Evolutionary conservation across 1,140 invertebrate species (phyloP).

Genomic region (Formica exsecta): DNA sequence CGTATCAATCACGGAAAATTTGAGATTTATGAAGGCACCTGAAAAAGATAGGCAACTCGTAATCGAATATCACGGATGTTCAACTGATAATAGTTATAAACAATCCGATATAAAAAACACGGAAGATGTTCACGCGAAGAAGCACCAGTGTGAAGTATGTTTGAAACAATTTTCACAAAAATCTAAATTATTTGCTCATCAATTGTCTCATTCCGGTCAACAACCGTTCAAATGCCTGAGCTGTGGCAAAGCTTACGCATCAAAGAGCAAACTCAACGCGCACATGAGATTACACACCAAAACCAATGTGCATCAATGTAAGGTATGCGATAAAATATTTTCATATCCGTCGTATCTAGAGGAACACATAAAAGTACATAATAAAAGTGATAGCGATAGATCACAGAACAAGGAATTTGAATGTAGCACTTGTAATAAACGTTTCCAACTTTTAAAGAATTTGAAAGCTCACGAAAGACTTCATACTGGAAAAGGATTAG

Average conservation of each 20-base stretch:
- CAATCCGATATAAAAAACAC: conserved; percentile 27
- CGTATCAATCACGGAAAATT: conserved; percentile 31
- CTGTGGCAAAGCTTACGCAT: conserved; percentile 83
- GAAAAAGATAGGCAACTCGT: conserved; percentile 47
- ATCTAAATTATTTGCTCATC: conserved; percentile 84
- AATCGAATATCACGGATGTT: conserved; percentile 56
- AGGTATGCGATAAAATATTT: conserved; percentile 84
- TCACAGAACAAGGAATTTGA: conserved; percentile 73
- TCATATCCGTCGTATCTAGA: conserved; percentile 84
- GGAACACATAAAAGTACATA: conserved; percentile 83
- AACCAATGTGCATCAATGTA: conserved; percentile 82
- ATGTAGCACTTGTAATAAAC: conserved; percentile 81
- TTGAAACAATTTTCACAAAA: conserved; percentile 83
- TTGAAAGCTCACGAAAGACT: conserved; percentile 81
- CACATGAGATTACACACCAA: conserved; percentile 83
- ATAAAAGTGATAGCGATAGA: conserved; percentile 47
- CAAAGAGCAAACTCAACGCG: conserved; percentile 84
- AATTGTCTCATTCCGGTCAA: conserved; percentile 80
- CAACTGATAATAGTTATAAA: conserved; percentile 56
- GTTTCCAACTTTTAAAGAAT: conserved; percentile 82
- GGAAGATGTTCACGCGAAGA: conserved; percentile 63
- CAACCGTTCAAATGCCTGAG: conserved; percentile 81
- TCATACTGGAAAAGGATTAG: conserved; percentile 81
- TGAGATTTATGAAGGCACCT: conserved; percentile 53
- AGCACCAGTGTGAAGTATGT: conserved; percentile 84